A percentile compares a stretch with the other conserved stretches of the same genome.
phyloP scores from a whole-genome alignment of 92 coral and sea anemone species.

The Parazoanthus darwini region DNA sequence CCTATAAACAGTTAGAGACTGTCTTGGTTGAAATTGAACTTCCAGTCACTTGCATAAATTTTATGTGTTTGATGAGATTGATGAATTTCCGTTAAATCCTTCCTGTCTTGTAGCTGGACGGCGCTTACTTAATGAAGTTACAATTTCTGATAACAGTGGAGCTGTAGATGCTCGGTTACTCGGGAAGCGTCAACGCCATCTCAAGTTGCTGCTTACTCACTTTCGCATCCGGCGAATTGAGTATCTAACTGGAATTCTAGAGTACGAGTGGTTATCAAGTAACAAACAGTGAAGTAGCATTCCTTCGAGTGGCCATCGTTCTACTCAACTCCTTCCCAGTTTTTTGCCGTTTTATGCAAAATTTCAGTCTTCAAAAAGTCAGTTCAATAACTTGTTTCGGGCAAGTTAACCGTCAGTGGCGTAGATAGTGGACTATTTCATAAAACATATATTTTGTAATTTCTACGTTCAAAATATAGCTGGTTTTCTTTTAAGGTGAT shows the following conservation, averaged over 20 bases:
- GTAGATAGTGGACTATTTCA: no score
- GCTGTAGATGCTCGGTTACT: neutral
- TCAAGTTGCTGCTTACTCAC: conserved; percentile 3
- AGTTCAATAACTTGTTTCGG: no score
- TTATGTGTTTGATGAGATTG: conserved; percentile 21
- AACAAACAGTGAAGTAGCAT: neutral
- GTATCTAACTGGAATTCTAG: neutral
- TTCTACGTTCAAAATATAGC: no score
- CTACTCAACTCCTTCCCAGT: no score
- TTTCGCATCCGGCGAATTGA: conserved; percentile 18
- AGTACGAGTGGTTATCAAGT: conserved; percentile 27
- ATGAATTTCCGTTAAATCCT: conserved; percentile 33
- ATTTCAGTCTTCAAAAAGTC: no score
- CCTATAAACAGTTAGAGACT: conserved; percentile 28
- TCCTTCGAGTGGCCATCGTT: no score
- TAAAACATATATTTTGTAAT: no score
- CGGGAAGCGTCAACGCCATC: neutral
- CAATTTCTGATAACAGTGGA: conserved; percentile 5
- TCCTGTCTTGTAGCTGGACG: conserved; percentile 37
- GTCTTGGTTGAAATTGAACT: conserved; percentile 17
- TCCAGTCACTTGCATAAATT: conserved; percentile 16
- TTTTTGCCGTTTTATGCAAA: no score
- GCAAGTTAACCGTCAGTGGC: no score
- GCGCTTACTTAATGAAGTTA: conserved; percentile 29
- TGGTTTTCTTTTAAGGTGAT: no score